phyloP scores from a whole-genome alignment of 2,797 vertebrate genomes.

The Esox masquinongy region DNA sequence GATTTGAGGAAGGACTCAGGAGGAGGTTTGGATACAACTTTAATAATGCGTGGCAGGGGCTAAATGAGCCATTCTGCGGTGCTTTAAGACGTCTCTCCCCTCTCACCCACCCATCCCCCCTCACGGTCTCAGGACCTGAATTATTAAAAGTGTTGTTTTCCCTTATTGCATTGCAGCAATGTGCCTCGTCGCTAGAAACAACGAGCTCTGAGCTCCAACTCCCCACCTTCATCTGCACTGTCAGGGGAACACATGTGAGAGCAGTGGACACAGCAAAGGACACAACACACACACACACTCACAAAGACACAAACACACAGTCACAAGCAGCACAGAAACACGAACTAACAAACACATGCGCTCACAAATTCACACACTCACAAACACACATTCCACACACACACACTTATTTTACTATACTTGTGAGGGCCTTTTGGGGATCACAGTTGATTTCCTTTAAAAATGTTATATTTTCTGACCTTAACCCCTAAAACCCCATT shows the following conservation, averaged over 20 bases:
- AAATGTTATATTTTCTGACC: too few species aligned
- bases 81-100: slow-evolving; percentile 61
- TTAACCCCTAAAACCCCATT: too few species aligned
- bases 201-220: slow-evolving; percentile 50
- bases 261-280: slow-evolving; percentile 21
- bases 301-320: slow-evolving; percentile 1
- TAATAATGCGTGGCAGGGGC: slow-evolving; percentile 75
- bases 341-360: not conserved
- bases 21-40: slow-evolving; percentile 71
- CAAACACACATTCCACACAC: not conserved
- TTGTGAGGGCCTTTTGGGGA: too few species aligned
- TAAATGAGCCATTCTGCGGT: slow-evolving; percentile 77
- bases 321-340: too few species aligned
- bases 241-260: slow-evolving; percentile 35
- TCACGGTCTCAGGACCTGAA: slow-evolving; percentile 67
- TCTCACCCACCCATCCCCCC: slow-evolving; percentile 18
- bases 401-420: not conserved
- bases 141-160: slow-evolving; percentile 82
- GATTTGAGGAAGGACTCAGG: slow-evolving; percentile 62
- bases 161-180: slow-evolving; percentile 76
- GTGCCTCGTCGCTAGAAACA: slow-evolving; percentile 66
- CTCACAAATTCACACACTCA: not conserved
- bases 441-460: too few species aligned
- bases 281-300: slow-evolving; percentile 9
- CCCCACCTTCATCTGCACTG: slow-evolving; percentile 48